Evolutionary conservation across 30 jellyfish, hydroid and myxozoan species (phyloP), one percentile per base, ranked within the genome.

Genomic region (Turritopsis rubra): DNA sequence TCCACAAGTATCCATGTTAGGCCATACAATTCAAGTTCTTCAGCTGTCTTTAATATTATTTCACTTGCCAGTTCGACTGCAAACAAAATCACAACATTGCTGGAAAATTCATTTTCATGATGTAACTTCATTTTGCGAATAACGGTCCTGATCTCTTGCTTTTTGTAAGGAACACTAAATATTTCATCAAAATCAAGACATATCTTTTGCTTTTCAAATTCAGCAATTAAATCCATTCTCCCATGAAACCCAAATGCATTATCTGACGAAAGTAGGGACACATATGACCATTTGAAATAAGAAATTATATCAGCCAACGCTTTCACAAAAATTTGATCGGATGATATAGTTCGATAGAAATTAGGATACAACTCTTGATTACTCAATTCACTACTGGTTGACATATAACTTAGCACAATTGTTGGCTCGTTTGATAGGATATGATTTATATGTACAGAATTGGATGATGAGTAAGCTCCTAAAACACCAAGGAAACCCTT

Each of bases 1-100:
- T 74, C 82, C 60, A 29, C 65, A 13, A 74, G 41, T n/a, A 74
- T 24, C 82, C 82, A 74, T 23, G 82, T 74, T 74, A 74, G 17
- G 54, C 26, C 4, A 30, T 74, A 74, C 72, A 74, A 74, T 30
- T 30, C 82, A 0, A 74, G 28, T 24, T 29, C 65, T 21, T 29
- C 54, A 9, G 82, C 82, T 7, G 1, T 24, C 53, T 74, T 26
- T 74, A 74, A 74, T 8, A 74, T 29, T 74, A 24, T 0, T 29
- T 74, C 54, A 24, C 65, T 3, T 8, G 82, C 82, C 13, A n/a
- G 73, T 24, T 74, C 65, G 8, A 29, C 54, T 3, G 82, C 53
- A 21, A 74, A 74, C 41, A 74, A 23, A 24, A 74, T 74, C 26
- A 74, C 82, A 23, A 74, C 53, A 16, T 17, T 26, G 26, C 26